Conservation (phyloP, 2,113 vertebrate genomes). For the Brachyistius frenatus region DNA sequence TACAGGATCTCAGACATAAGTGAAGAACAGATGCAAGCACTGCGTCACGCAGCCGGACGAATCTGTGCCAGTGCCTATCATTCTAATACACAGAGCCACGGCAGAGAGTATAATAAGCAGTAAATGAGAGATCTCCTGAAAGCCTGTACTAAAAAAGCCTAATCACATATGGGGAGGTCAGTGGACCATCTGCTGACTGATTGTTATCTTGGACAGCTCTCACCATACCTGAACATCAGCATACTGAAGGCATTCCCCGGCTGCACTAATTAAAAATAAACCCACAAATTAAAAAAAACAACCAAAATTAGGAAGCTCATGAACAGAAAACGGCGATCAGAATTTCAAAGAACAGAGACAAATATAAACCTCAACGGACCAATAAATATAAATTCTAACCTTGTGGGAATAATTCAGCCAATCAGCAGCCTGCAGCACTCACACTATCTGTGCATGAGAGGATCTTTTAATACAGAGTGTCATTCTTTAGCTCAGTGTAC, state of each 20-base stretch:
- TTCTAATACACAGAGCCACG: constrained; percentile 44
- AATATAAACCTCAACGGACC: constrained; percentile 21
- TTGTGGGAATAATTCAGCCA: not conserved
- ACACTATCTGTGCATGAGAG: not conserved
- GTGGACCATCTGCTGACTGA: constrained; percentile 73
- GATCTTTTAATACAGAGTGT: constrained; percentile 20
- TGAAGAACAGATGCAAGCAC: constrained; percentile 52
- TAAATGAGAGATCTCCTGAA: constrained; percentile 66
- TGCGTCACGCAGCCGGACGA: constrained; percentile 33
- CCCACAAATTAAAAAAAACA: not conserved
- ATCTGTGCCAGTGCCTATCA: constrained; percentile 57
- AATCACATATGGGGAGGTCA: constrained; percentile 76
- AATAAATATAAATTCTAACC: not conserved
- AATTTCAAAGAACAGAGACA: constrained; percentile 17
- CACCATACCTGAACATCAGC: constrained; percentile 65
- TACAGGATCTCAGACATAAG: constrained; percentile 15
- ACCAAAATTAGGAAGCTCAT: constrained; percentile 7
- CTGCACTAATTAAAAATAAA: constrained; percentile 24
- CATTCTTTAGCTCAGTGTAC: constrained; percentile 44
- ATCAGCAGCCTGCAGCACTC: not conserved
- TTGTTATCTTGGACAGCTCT: constrained; percentile 61
- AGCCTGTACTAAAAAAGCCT: constrained; percentile 65
- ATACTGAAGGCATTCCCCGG: constrained; percentile 23
- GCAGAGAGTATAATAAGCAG: constrained; percentile 62
- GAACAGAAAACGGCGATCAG: constrained; percentile 9